Base-by-base conservation (phyloP, 2,797 vertebrate species). In the Passerculus sandwichensis region DNA sequence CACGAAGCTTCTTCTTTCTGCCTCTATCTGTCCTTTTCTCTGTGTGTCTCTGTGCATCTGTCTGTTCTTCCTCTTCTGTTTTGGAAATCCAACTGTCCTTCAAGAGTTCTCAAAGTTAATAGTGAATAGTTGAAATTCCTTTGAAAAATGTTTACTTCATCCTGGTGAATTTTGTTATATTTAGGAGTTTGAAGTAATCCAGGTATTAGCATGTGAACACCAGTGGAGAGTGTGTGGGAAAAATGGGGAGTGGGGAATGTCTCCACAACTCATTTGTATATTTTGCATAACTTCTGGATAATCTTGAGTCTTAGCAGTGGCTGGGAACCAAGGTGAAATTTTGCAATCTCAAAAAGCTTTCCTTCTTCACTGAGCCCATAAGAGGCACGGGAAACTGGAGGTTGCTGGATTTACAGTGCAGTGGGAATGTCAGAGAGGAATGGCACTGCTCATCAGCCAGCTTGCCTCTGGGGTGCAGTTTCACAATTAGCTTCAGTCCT, bases 191-290 rank as follows among this genome's bases (percentile, higher is more conserved):
- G 26, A 88, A 78, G 16, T 3, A 2, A 67, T 48, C 4, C 5
- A 76, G 14, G 51, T 60, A 54, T 69, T 54, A 42, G 3, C 10
- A 3, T 60, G 48, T 38, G 21, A 70, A n/a, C 11, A 73, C 0
- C 3, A 42, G 13, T 20, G 38, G 38, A 38, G 11, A 38, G 38
- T 13, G 38, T 11, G 11, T 38, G 38, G 38, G 38, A 80, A 94
- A 82, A 70, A 56, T 13, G 23, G 5, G 0, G 6, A 2, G 2
- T 10, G 6, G 3, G 5, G 6, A 80, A 70, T 48, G 13, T 25
- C 5, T 60, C 10, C 29, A 65, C 10, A 62, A 17, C 13, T 70
- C 1, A 60, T 79, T n/a, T 76, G 22, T 62, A 36, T 85, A 73
- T 62, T 87, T 75, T 76, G 9, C 20, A 59, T 34, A 59, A 22